phyloP scores from a whole-genome alignment of 1,140 invertebrate species.

The Colletes gigas region DNA sequence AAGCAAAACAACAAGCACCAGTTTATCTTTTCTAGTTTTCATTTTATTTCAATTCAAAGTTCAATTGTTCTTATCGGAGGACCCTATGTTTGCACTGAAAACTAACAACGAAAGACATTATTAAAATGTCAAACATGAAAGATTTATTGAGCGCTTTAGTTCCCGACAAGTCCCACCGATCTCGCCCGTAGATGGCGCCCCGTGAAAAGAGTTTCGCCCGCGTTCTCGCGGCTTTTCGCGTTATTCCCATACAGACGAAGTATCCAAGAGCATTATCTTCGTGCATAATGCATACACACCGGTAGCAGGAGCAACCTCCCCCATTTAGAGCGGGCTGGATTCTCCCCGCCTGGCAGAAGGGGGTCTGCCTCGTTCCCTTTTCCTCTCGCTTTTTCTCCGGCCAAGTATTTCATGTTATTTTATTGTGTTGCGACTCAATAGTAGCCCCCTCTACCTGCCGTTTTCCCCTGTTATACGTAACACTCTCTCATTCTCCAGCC shows the following conservation, averaged over 20 bases:
- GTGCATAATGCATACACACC: constrained; percentile 81
- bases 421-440: constrained; percentile 81
- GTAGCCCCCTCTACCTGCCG: constrained; percentile 67
- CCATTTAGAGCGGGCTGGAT: constrained; percentile 61
- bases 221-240: constrained; percentile 72
- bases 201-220: constrained; percentile 54
- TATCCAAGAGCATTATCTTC: constrained; percentile 81
- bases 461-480: constrained; percentile 66
- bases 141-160: no score
- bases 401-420: constrained; percentile 80
- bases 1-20: no score
- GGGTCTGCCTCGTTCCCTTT: constrained; percentile 11
- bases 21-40: no score
- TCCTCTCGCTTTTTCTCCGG: constrained; percentile 56
- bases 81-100: no score
- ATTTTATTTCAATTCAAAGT: no score
- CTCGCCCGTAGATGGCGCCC: constrained; percentile 46
- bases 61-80: no score
- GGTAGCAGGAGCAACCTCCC: constrained; percentile 57
- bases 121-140: no score
- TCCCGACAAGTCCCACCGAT: no score
- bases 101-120: no score
- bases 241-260: constrained; percentile 81
- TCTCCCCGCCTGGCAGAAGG: constrained; percentile 40
- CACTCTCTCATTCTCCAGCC: neutral